These are phyloP conservation scores for Heterocephalus glaber DNA, from an alignment of 2,113 vertebrate genomes.

Conservation along the genomic window DNA sequence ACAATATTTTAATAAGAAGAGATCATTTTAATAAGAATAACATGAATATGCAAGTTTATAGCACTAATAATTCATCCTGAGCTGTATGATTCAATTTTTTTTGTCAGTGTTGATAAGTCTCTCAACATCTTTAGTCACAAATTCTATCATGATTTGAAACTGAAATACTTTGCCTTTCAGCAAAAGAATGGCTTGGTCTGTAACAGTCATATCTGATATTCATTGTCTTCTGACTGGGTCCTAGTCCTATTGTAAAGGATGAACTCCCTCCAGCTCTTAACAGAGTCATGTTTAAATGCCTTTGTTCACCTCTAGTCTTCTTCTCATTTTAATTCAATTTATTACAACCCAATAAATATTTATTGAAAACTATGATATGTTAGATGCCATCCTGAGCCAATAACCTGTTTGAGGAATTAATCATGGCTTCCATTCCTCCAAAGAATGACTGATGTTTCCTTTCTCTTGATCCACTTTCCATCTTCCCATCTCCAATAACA, in stretches of 20 bases:
- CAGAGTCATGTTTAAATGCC: background rate
- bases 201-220: background rate
- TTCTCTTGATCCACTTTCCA: background rate
- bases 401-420: background rate
- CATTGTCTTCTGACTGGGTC: background rate
- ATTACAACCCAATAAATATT: background rate
- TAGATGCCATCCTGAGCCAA: background rate
- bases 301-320: background rate
- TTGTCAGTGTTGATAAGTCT: background rate
- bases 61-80: background rate
- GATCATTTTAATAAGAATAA: no score
- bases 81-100: background rate
- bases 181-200: background rate
- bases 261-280: background rate
- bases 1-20: background rate
- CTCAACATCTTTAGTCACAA: background rate
- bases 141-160: background rate
- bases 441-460: background rate
- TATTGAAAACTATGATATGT: background rate
- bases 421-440: background rate
- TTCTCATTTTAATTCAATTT: background rate
- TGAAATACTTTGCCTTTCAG: background rate
- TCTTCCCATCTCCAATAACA: background rate
- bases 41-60: background rate
- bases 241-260: background rate